Evolutionary conservation across 2,113 vertebrate genomes (phyloP), one percentile per base, ranked within the genome.

Genomic region (Pachycephala philippinensis): DNA sequence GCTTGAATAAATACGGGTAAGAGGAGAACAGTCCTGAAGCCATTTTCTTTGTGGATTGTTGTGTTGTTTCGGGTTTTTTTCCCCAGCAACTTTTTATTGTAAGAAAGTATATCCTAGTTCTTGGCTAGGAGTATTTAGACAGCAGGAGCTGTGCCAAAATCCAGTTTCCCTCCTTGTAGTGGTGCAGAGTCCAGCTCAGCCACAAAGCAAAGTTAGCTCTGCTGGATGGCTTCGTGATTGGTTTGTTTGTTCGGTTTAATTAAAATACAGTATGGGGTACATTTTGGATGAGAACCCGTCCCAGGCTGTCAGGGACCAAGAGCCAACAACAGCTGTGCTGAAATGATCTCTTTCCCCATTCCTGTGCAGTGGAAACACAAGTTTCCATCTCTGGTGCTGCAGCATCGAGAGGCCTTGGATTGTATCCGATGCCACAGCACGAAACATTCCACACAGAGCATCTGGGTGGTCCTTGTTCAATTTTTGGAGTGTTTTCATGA

Each of bases 181-280:
- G 23, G 24, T 42, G 31, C 20, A 8, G 6, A 31, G 85, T 83
- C 86, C 72, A 66, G 61, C 57, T 93, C 75, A 92, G 75, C 15
- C 69, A n/a, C 42, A 33, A 15, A 4, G 35, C 50, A 39, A 88
- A 90, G 86, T 70, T 40, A 84, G 68, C 74, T 6, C 83, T 84
- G 80, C 61, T 89, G 75, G 85, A 70, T 74, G 72, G 60, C 23
- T 81, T 39, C 1, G 7, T n/a, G 87, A 90, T 80, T 40, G 61
- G 44, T 93, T 96, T 87, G 54, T 79, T 93, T 87, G 59, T 66
- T 95, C 61, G 65, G 35, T 84, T 95, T 94, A 95, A 96, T 92
- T 94, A 94, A 94, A 96, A 93, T 93, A 88, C 84, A 89, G 79
- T 86, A 87, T 89, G 95, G 69, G 72, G 75, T 80, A 95, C 3